phyloP scores from a whole-genome alignment of 2,888 invertebrate species.

The Macroteleia sp. region DNA sequence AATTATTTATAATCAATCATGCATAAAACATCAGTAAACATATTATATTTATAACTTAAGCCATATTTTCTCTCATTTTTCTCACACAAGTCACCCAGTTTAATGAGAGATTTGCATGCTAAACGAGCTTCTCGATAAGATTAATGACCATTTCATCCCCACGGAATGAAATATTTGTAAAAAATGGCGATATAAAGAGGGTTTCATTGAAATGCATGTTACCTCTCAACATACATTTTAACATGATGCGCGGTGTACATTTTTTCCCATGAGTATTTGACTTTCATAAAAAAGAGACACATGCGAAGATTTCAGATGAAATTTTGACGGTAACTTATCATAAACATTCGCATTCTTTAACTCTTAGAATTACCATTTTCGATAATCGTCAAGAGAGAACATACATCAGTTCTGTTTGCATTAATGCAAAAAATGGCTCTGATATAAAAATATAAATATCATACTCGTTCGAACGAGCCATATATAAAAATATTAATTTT shows the following conservation, averaged over 20 bases:
- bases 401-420: constrained; percentile 25
- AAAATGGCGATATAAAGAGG: constrained; percentile 61
- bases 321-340: constrained; percentile 22
- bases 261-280: constrained; percentile 55
- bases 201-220: constrained; percentile 62
- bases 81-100: constrained; percentile 47
- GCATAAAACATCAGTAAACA: constrained; percentile 11
- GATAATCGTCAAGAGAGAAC: constrained; percentile 2
- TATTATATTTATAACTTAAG: constrained; percentile 26
- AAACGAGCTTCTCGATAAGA: constrained; percentile 73
- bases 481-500: too few species aligned
- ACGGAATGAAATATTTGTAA: constrained; percentile 56
- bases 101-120: constrained; percentile 72
- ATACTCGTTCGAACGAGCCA: too few species aligned
- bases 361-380: background rate
- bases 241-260: constrained; percentile 51
- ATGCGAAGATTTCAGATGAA: constrained; percentile 42
- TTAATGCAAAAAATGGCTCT: constrained; percentile 54
- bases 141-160: constrained; percentile 72
- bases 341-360: constrained; percentile 19
- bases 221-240: constrained; percentile 48
- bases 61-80: constrained; percentile 41
- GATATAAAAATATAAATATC: constrained; percentile 44
- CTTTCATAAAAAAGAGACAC: constrained; percentile 38
- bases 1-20: constrained; percentile 33